These are phyloP conservation scores for Cinara cedri DNA, from an alignment of 2,888 invertebrate genomes.

Conservation along the genomic window DNA sequence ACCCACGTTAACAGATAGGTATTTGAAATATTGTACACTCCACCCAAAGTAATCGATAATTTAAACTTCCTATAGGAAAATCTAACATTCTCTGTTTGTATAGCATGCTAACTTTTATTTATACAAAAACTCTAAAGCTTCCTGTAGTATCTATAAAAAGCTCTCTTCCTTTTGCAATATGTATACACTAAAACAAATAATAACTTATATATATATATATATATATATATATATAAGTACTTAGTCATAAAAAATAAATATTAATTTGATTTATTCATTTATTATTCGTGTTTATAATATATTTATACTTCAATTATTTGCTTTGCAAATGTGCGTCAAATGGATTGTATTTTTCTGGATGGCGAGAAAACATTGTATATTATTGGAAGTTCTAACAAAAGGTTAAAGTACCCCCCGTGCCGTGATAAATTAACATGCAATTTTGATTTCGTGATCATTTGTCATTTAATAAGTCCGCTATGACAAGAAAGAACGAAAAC, in stretches of 20 bases:
- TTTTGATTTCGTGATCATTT: slow-evolving; percentile 36
- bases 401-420: slow-evolving; percentile 11
- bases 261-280: slow-evolving; percentile 28
- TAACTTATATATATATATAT: too few relatives aligned
- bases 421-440: slow-evolving; percentile 27
- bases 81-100: slow-evolving; percentile 31
- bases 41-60: slow-evolving; percentile 51
- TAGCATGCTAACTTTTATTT: slow-evolving; percentile 35
- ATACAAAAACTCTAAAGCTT: slow-evolving; percentile 14
- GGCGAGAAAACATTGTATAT: not conserved
- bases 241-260: too few relatives aligned
- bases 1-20: slow-evolving; percentile 36
- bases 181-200: too few relatives aligned
- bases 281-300: not conserved
- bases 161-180: not conserved
- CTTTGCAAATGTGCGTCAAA: slow-evolving; percentile 24
- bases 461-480: slow-evolving; percentile 2
- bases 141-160: slow-evolving; percentile 24
- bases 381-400: slow-evolving; percentile 7
- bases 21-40: slow-evolving; percentile 46
- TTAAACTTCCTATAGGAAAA: slow-evolving; percentile 32
- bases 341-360: not conserved
- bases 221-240: not conserved
- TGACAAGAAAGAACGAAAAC: not conserved
- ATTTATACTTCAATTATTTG: slow-evolving; percentile 1